These are phyloP conservation scores for Thunnus thynnus DNA, from an alignment of 2,113 vertebrate species.

Conservation along the genomic window DNA sequence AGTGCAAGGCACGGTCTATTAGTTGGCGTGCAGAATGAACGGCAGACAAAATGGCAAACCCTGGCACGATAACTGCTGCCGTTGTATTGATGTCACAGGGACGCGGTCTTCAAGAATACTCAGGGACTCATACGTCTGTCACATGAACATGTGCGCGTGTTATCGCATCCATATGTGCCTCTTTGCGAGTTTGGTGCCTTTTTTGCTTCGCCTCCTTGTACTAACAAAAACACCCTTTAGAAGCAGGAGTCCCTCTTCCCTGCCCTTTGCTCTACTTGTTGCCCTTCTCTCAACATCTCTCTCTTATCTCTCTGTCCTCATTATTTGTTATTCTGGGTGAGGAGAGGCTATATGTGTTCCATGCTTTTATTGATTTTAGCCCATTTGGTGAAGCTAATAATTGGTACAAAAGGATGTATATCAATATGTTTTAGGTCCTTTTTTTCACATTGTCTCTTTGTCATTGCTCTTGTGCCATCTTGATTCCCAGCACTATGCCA, in stretches of 20 bases:
- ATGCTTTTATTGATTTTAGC: conserved; percentile 34
- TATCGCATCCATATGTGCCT: conserved; percentile 4
- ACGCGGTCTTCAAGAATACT: conserved; percentile 22
- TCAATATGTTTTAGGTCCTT: conserved; percentile 9
- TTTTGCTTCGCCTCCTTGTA: not conserved
- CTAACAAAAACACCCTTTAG: conserved; percentile 59
- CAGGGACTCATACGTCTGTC: conserved; percentile 1
- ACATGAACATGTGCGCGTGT: conserved; percentile 11
- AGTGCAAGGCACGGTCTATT: conserved; percentile 50
- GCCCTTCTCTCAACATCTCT: conserved; percentile 34
- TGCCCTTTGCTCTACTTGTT: conserved; percentile 37
- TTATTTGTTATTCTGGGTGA: conserved; percentile 45
- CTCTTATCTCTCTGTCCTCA: conserved; percentile 15
- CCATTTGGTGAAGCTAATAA: conserved; percentile 32
- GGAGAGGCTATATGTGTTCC: not conserved
- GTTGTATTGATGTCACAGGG: conserved; percentile 37
- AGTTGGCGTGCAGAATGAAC: conserved; percentile 44
- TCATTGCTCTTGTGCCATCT: not conserved
- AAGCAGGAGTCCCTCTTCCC: conserved; percentile 5
- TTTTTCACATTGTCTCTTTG: conserved; percentile 14
- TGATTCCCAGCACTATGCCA: not conserved
- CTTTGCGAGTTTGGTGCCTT: not conserved
- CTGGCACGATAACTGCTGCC: conserved; percentile 44
- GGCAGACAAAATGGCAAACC: conserved; percentile 31
- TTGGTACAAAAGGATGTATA: conserved; percentile 14